These are phyloP conservation scores for Threskiornis aethiopicus DNA, from an alignment of 2,797 vertebrate species.

Conservation along the genomic window DNA sequence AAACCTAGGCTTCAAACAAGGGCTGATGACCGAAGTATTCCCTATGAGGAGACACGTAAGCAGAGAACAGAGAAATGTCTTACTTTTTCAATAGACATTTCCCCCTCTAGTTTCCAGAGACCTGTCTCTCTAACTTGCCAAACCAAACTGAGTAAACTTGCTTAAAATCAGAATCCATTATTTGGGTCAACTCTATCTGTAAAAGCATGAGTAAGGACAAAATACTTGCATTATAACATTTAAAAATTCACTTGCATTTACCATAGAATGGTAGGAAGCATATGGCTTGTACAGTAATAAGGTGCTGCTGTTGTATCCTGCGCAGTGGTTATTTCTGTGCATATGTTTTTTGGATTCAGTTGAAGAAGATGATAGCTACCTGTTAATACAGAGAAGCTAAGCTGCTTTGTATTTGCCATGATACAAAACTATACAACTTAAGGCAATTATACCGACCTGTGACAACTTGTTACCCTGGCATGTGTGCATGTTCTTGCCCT, in stretches of 20 bases:
- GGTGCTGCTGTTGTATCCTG: neutral
- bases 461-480: neutral
- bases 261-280: neutral
- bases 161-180: neutral
- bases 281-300: neutral
- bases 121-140: neutral
- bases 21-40: neutral
- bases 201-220: neutral
- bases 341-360: accelerated
- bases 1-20: neutral
- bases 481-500: neutral
- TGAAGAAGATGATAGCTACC: neutral
- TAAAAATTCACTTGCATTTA: neutral
- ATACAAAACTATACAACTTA: neutral
- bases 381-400: neutral
- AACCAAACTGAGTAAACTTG: neutral
- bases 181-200: neutral
- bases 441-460: neutral
- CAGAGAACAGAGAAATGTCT: neutral
- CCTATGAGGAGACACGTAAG: accelerated
- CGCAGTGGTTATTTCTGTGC: neutral
- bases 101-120: neutral
- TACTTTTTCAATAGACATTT: neutral
- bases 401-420: accelerated
- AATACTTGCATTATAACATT: neutral